Conservation (phyloP, 2,888 invertebrate genomes). For the Cybosia mesomella region DNA sequence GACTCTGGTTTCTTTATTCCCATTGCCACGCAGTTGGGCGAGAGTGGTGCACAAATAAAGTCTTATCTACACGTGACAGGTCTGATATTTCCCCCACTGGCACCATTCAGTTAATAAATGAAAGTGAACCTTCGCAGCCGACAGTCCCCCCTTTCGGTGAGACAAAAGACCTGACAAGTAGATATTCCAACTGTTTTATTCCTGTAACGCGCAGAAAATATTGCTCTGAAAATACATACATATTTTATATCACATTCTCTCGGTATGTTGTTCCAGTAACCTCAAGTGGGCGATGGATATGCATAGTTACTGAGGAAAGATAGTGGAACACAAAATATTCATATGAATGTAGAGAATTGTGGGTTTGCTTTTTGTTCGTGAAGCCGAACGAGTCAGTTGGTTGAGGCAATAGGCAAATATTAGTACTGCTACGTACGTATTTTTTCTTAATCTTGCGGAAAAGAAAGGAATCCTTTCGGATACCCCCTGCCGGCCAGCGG, state of each 20-base stretch:
- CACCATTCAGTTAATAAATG: slow-evolving; percentile 9
- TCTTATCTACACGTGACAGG: slow-evolving; percentile 12
- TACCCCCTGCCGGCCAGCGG: too few relatives aligned
- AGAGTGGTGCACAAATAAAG: slow-evolving; percentile 9
- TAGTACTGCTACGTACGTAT: too few relatives aligned
- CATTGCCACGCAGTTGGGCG: not conserved
- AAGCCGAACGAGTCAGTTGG: too few relatives aligned
- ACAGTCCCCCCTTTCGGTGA: slow-evolving; percentile 2
- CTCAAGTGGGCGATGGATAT: not conserved
- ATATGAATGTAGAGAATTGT: too few relatives aligned
- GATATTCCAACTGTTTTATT: not conserved
- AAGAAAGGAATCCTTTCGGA: too few relatives aligned
- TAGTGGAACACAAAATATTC: not conserved
- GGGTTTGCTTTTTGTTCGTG: too few relatives aligned
- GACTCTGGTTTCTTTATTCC: not conserved
- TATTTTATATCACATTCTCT: slow-evolving; percentile 1
- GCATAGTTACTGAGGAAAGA: not conserved
- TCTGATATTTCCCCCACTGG: slow-evolving; percentile 6
- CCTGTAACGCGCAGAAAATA: not conserved
- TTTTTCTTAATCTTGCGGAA: too few relatives aligned
- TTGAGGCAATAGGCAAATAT: too few relatives aligned
- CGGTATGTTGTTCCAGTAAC: not conserved
- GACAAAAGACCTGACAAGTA: slow-evolving; percentile 11
- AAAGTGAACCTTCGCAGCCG: not conserved
- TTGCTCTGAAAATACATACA: not conserved